These are phyloP conservation scores for Uloborus diversus DNA, from an alignment of 1,140 invertebrate species.

Conservation along the genomic window DNA sequence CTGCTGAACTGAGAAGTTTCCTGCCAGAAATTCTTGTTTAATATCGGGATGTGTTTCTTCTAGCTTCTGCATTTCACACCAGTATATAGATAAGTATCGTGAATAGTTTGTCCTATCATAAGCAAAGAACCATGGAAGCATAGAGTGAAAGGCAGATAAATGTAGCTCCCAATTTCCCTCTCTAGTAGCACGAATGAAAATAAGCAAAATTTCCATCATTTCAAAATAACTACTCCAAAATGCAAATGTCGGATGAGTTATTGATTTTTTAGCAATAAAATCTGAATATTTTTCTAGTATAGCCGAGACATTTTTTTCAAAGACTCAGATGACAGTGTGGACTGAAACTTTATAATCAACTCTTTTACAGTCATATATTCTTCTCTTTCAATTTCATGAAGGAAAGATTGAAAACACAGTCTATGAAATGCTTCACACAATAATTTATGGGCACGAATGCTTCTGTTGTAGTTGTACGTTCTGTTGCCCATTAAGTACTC, in stretches of 20 bases:
- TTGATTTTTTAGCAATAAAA: not conserved
- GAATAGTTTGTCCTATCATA: no score
- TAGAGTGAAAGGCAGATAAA: no score
- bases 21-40: not conserved
- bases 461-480: not conserved
- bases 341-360: constrained; percentile 44
- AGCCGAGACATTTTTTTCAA: constrained; percentile 52
- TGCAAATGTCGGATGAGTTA: not conserved
- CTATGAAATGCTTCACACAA: no score
- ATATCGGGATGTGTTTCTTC: no score
- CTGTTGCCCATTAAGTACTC: not conserved
- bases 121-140: no score
- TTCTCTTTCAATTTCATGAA: no score
- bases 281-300: constrained; percentile 56
- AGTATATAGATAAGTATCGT: constrained; percentile 38
- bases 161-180: no score
- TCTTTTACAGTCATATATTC: not conserved
- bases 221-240: not conserved
- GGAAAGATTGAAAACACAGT: no score
- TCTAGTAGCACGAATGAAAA: no score
- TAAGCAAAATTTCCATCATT: not conserved
- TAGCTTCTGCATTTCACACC: constrained; percentile 30
- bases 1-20: constrained; percentile 55
- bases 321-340: no score
- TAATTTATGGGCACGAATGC: no score